Evolutionary conservation across 2,888 invertebrate species (phyloP), one percentile per base, ranked within the genome.

Genomic region (Nudaria mundana): DNA sequence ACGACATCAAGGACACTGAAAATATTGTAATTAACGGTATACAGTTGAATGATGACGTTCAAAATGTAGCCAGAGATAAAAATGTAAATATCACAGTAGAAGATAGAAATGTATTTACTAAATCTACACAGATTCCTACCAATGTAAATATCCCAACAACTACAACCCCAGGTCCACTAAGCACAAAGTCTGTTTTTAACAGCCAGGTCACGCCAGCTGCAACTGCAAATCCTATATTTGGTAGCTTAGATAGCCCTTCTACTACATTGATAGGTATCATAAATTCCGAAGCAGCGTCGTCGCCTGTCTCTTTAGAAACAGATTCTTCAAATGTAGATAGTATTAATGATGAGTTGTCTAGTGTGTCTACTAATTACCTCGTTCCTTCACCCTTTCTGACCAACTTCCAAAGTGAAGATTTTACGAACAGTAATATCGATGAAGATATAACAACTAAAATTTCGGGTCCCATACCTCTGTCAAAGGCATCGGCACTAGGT

Each of bases 1-100:
- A 87, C 64, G 87, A 84, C 54, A 85, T 88, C 56, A 78, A 63
- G 60, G 86, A 87, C 58, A 88, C 88, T 32, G 82, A 71, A 69
- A 86, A 82, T 57, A 70, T 85, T 53, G 58, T 75, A 44, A 55
- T 82, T 36, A 53, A 63, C 45, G 61, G 59, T 40, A 54, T 58
- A 45, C 58, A 64, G 49, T 57, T 63, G 34, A 52, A 56, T 47
- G 76, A 79, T 76, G 63, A 70, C 66, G 70, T 78, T 64, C 84
- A 84, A 80, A 80, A 44, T 77, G 73, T 73, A 56, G 55, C 33
- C 24, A 52, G 48, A 42, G 54, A 59, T 36, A 66, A 48, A 55
- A 67, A 48, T 87, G 85, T 84, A 84, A 77, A 84, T 83, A 84
- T 48, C 56, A 67, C 68, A 48, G 54, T 63, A 56, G 63, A 42